phyloP scores from a whole-genome alignment of 2,113 vertebrate genomes.

The Natator depressus region DNA sequence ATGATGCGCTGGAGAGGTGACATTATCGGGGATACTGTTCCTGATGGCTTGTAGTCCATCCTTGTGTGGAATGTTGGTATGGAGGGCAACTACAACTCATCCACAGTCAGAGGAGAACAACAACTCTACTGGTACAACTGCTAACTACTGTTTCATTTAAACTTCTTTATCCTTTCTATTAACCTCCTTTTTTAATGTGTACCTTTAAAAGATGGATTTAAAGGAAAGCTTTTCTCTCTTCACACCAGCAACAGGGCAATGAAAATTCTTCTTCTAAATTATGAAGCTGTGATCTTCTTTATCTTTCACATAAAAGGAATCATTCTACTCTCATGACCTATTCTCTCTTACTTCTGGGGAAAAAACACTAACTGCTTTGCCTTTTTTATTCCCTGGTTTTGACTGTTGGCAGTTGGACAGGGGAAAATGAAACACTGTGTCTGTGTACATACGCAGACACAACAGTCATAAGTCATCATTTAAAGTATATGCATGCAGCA shows the following conservation, averaged over 20 bases:
- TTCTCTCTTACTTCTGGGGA: slow-evolving; percentile 1
- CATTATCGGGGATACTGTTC: too few species aligned
- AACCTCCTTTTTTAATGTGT: accelerated
- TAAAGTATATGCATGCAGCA: slow-evolving; percentile 9
- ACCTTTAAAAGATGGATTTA: neutral
- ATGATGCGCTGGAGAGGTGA: too few species aligned
- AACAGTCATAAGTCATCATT: neutral
- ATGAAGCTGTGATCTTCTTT: neutral
- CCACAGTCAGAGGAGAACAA: neutral
- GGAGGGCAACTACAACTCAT: neutral
- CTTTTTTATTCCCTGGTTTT: slow-evolving; percentile 19
- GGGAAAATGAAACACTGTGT: neutral
- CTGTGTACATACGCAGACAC: neutral
- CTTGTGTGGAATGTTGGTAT: too few species aligned
- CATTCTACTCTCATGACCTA: neutral
- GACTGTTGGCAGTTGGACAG: neutral
- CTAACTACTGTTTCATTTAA: neutral
- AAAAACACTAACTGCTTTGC: neutral
- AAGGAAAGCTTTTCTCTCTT: slow-evolving; percentile 12
- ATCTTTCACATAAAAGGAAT: neutral
- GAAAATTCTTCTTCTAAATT: slow-evolving; percentile 34
- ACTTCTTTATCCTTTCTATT: neutral
- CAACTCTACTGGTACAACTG: neutral
- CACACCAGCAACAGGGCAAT: slow-evolving; percentile 22
- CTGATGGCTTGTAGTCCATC: too few species aligned